Base-by-base conservation (phyloP, 2,113 vertebrate species). In the Dolichallabes microphthalmus region DNA sequence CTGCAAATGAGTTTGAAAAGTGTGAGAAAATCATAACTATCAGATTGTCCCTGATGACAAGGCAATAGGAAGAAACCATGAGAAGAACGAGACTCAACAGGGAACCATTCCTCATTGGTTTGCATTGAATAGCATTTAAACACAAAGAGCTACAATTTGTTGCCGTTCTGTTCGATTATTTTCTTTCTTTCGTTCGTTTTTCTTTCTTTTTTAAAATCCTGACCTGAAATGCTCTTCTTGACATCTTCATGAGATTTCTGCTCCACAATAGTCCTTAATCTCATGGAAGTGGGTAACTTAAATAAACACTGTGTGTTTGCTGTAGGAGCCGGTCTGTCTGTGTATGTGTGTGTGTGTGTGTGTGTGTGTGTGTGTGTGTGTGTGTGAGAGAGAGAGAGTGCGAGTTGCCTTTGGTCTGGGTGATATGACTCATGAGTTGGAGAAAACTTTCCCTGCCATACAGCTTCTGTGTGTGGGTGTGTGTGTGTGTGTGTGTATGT, bases 371-470 rank as follows among this genome's bases (percentile, higher is more conserved):
- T n/a, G n/a, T n/a, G n/a, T n/a, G n/a, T n/a, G n/a, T n/a, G n/a
- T n/a, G n/a, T n/a, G n/a, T n/a, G n/a, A n/a, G 30, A 14, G 66
- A 20, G 1, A 73, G 35, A 13, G 73, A 52, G 5, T 2, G n/a
- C 27, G 15, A 32, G 71, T 61, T 76, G 35, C 73, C 58, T 25
- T 64, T 52, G 71, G n/a, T 19, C 22, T 75, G 82, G 25, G 13
- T 50, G 10, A n/a, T 64, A 27, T 84, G 58, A 84, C 57, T 84
- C 82, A 84, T 64, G 19, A 71, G 35, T 58, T 75, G 57, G 57
- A 52, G 60, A 84, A 52, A 19, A 32, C 39, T 66, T 52, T 8
- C 0, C 50, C 22, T 69, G 11, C 12, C 20, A 17, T 35, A 20
- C n/a, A 52, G 15, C 12, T 55, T 55, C 1, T 19, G 2, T 32